Base-by-base conservation (phyloP, 2,888 invertebrate species). In the Norana najaformis region DNA sequence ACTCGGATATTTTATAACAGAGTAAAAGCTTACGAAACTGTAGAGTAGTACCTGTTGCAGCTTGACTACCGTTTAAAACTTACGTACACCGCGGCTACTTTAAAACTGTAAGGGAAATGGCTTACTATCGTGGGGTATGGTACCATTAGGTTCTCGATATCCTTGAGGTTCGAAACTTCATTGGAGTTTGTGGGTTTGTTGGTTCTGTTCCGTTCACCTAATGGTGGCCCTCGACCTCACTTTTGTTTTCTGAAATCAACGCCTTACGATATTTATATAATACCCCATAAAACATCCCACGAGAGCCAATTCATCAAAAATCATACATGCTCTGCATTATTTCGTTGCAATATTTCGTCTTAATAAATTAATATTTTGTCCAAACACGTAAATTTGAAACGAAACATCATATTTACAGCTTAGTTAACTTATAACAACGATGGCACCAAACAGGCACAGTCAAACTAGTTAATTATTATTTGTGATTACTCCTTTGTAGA, bases 91-190 rank as follows among this genome's bases (percentile, higher is more conserved):
- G 30, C 30, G n/a, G 69, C 69, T 69, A n/a, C 5, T 69, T 69
- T 69, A 69, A n/a, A 69, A 69, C 0, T 20, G 3, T 30, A 30
- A n/a, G n/a, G 8, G n/a, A n/a, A 0, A 1, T n/a, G 6, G 11
- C 8, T n/a, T 4, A n/a, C 0, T 69, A n/a, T 3, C 11, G 69
- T 69, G 69, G 69, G 69, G 69, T 69, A 69, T 69, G 69, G 69
- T 69, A n/a, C 69, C 69, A 69, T 69, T 69, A 69, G 69, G 69
- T 69, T 69, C 69, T 69, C 69, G 69, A 69, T 69, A 69, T 69
- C 69, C 69, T 69, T 69, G 69, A n/a, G 69, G 69, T 69, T 23
- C n/a, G n/a, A 53, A 30, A 69, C 69, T 69, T 69, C 69, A 69
- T 4, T 0, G 69, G 69, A 69, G 69, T 69, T 69, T 69, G 69